These are phyloP conservation scores for Chrysina gloriosa DNA, from an alignment of 2,888 invertebrate genomes.

Conservation along the genomic window DNA sequence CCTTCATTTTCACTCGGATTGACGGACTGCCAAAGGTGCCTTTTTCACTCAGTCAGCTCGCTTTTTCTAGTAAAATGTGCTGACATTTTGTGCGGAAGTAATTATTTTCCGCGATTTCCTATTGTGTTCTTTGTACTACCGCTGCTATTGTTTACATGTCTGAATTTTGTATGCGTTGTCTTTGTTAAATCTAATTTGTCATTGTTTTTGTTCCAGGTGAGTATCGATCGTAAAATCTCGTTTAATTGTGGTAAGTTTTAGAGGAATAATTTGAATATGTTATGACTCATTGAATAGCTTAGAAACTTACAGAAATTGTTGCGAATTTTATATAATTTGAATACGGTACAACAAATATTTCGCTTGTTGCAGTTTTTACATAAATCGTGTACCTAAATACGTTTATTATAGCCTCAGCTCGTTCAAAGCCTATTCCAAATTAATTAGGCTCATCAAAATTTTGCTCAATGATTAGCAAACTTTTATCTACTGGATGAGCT, in stretches of 20 bases:
- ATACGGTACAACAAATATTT: background rate
- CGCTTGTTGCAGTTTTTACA: too few relatives aligned
- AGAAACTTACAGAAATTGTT: background rate
- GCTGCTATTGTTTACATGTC: background rate
- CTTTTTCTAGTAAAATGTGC: background rate
- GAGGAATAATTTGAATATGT: too few relatives aligned
- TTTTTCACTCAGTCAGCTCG: background rate
- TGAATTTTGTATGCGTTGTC: background rate
- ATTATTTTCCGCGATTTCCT: constrained; percentile 8
- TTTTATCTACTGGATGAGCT: too few relatives aligned
- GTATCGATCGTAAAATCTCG: background rate
- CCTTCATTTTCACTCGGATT: constrained; percentile 14
- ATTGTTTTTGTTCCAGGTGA: background rate
- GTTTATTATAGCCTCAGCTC: too few relatives aligned
- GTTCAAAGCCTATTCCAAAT: too few relatives aligned
- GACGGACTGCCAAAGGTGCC: constrained; percentile 17
- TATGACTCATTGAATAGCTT: too few relatives aligned
- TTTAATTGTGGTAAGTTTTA: too few relatives aligned
- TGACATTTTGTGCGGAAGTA: constrained; percentile 15
- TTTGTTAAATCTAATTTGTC: background rate
- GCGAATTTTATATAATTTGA: background rate
- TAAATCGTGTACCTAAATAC: too few relatives aligned
- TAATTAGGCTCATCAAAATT: too few relatives aligned
- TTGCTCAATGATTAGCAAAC: too few relatives aligned
- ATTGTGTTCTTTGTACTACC: background rate